Conservation (phyloP, 1,140 invertebrate species). For the Hesperophylax magnus region DNA sequence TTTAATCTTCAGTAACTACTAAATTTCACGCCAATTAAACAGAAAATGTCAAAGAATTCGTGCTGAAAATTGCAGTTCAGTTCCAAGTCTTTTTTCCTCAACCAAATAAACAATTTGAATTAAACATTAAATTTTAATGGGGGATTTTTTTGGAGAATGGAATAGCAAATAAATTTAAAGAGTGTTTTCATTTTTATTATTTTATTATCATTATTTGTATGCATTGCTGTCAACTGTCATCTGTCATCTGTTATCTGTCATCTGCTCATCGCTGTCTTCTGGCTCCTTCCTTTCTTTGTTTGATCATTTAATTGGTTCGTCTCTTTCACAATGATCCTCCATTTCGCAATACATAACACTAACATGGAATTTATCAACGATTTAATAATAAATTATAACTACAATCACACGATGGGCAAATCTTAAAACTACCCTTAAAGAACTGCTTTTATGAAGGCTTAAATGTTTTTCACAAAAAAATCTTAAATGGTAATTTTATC, state of each 20-base stretch:
- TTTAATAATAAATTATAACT: conserved; percentile 58
- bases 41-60: no score
- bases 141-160: no score
- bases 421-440: conserved; percentile 51
- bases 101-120: no score
- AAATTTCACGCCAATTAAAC: no score
- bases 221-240: conserved; percentile 50
- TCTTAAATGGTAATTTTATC: not conserved
- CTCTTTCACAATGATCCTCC: conserved; percentile 50
- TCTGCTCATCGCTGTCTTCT: conserved; percentile 38
- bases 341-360: conserved; percentile 56
- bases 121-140: no score
- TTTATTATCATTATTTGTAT: conserved; percentile 59
- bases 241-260: conserved; percentile 41
- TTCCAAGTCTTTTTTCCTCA: no score
- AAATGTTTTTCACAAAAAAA: not conserved
- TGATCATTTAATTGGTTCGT: conserved; percentile 53
- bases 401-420: conserved; percentile 59
- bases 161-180: conserved; percentile 30
- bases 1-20: no score
- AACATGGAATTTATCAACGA: conserved; percentile 57
- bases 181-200: conserved; percentile 37
- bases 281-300: not conserved
- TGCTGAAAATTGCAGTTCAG: no score
- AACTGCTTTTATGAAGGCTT: conserved; percentile 13